Evolutionary conservation across 2,888 invertebrate species (phyloP).

Genomic region (Xanthia icteritia): DNA sequence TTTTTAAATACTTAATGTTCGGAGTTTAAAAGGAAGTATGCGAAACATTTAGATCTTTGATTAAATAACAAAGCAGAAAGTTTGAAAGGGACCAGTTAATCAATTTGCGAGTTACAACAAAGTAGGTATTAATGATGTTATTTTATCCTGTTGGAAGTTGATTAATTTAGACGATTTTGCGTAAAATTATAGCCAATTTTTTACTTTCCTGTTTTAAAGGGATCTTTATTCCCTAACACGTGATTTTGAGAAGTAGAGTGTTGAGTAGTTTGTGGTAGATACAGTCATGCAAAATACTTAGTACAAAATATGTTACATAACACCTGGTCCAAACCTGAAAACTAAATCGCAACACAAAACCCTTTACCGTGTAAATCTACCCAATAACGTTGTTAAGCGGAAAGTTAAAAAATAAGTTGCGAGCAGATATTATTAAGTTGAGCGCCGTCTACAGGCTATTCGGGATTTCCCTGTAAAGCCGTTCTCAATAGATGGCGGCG

Average conservation of each 20-base stretch:
- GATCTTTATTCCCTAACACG: background rate
- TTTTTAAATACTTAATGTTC: constrained; percentile 67
- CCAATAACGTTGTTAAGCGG: constrained; percentile 73
- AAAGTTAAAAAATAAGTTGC: constrained; percentile 80
- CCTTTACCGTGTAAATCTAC: constrained; percentile 52
- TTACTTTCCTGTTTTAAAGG: background rate
- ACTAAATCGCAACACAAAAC: constrained; percentile 27
- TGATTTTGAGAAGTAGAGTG: background rate
- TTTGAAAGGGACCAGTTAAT: constrained; percentile 62
- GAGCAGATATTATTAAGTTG: constrained; percentile 83
- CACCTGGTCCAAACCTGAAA: constrained; percentile 1
- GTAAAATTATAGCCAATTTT: constrained; percentile 29
- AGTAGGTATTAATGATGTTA: constrained; percentile 61
- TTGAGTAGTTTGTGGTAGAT: background rate
- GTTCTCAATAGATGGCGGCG: constrained; percentile 89
- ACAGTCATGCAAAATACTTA: background rate
- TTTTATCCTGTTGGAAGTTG: constrained; percentile 57
- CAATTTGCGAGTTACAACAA: constrained; percentile 64
- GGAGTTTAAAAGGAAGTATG: constrained; percentile 59
- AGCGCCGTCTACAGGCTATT: constrained; percentile 86
- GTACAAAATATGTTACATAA: background rate
- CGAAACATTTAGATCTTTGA: constrained; percentile 72
- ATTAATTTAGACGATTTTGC: constrained; percentile 55
- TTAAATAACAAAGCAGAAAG: constrained; percentile 66
- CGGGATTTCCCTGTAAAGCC: constrained; percentile 89